Evolutionary conservation across 2,888 invertebrate species (phyloP), one percentile per base, ranked within the genome.

Genomic region (Lithosia quadra): DNA sequence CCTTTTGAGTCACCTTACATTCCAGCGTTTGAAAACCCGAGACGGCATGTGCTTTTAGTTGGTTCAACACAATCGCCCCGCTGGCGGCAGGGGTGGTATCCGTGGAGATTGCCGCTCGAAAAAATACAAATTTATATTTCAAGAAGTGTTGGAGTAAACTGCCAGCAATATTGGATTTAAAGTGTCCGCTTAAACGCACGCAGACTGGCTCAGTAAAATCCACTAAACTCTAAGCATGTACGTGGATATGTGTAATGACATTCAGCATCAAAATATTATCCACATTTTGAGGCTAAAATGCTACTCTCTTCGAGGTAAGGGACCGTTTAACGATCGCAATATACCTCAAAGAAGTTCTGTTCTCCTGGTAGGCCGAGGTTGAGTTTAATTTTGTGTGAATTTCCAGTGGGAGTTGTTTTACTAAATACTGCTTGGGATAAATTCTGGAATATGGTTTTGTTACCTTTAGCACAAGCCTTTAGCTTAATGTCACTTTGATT

Each of bases 341-440:
- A 66, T 67, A 65, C 39, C 65, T 80, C 71, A 63, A 65, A 66
- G 60, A 68, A 63, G 63, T 70, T 68, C 53, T 68, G 67, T 61
- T 60, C 58, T 56, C 57, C 18, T 21, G 58, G 39, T 61, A 63
- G 67, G 62, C 58, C 36, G 18, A 73, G 67, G 74, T 66, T 67
- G 55, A 36, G 61, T 72, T 77, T 69, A 75, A 78, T 75, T 63
- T 69, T 28, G 60, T 28, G 67, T 61, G 63, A 70, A 80, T 80
- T 78, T 78, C 78, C 79, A 75, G 28, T 21, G 81, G 71, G 76
- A 78, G 61, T 73, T 18, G 61, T 71, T 68, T 65, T 49, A 58
- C 53, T 72, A 66, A 74, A 71, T 60, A 63, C 66, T 28, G 22
- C 62, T 58, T 65, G 57, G 70, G 73, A 80, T 80, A 75, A 75